phyloP scores from a whole-genome alignment of 2,888 invertebrate genomes.

The Caenorhabditis panamensis region DNA sequence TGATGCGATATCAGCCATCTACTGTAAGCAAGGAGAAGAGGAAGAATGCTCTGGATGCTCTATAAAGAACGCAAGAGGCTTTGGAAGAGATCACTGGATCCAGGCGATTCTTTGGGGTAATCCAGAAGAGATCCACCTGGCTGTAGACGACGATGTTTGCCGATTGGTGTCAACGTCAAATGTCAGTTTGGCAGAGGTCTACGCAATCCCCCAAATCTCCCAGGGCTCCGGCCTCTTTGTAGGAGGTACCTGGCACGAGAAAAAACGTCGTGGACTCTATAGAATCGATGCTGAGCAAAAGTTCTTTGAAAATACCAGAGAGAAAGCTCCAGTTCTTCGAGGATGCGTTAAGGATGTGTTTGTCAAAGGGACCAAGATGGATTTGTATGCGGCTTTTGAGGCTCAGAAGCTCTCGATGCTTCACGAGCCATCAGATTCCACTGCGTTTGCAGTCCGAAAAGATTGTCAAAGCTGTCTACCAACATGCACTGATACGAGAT shows the following conservation, averaged over 20 bases:
- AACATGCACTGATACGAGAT: too few relatives aligned
- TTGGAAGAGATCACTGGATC: constrained; percentile 67
- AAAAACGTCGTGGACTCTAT: constrained; percentile 67
- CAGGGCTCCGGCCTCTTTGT: constrained; percentile 65
- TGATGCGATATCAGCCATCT: constrained; percentile 60
- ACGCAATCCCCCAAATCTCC: constrained; percentile 59
- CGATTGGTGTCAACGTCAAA: constrained; percentile 34
- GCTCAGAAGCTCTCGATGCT: constrained; percentile 60
- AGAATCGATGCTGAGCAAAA: constrained; percentile 63
- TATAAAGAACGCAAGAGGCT: constrained; percentile 43
- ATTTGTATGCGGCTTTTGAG: constrained; percentile 57
- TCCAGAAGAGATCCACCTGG: constrained; percentile 48
- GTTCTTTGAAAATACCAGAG: constrained; percentile 73
- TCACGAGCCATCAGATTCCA: constrained; percentile 46
- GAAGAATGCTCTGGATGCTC: constrained; percentile 52
- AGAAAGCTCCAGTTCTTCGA: constrained; percentile 70
- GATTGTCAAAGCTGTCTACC: constrained; percentile 61
- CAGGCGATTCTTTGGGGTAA: constrained; percentile 63
- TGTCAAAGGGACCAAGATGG: constrained; percentile 54
- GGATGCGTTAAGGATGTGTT: constrained; percentile 73
- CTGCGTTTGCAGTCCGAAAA: constrained; percentile 57
- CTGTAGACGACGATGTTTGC: constrained; percentile 57
- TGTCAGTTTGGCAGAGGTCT: constrained; percentile 60
- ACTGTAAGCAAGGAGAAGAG: constrained; percentile 54
- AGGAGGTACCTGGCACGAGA: constrained; percentile 69